A percentile compares a stretch with the other conserved stretches of the same genome.
These are phyloP conservation scores for Crocidura indochinensis DNA, from an alignment of 2,797 vertebrate species.

Conservation along the genomic window DNA sequence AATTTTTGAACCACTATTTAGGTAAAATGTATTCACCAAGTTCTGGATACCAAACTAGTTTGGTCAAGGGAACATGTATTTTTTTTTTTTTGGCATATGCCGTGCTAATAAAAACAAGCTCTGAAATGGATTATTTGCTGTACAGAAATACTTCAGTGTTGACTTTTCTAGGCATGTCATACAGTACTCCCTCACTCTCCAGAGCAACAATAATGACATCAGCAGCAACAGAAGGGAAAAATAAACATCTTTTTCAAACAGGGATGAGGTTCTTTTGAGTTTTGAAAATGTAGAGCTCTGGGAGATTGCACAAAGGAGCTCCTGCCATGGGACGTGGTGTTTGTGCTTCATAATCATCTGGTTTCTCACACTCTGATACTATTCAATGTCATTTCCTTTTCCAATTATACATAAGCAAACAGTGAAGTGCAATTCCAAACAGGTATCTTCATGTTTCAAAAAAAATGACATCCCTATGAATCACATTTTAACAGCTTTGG, in stretches of 20 bases:
- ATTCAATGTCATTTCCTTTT: slow-evolving; percentile 77
- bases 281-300: slow-evolving; percentile 84
- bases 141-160: slow-evolving; percentile 87
- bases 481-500: slow-evolving; percentile 55
- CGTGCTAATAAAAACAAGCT: slow-evolving; percentile 74
- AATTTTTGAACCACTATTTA: slow-evolving; percentile 39
- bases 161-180: slow-evolving; percentile 86
- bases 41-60: slow-evolving; percentile 40
- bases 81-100: slow-evolving; percentile 75
- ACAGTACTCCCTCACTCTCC: slow-evolving; percentile 90
- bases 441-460: slow-evolving; percentile 42
- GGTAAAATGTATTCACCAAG: not conserved
- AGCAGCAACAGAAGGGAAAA: slow-evolving; percentile 71
- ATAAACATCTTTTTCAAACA: slow-evolving; percentile 81
- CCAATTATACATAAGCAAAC: slow-evolving; percentile 75
- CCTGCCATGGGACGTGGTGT: slow-evolving; percentile 76
- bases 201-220: slow-evolving; percentile 91
- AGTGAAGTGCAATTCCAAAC: slow-evolving; percentile 26
- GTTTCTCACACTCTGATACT: slow-evolving; percentile 67
- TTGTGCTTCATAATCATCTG: slow-evolving; percentile 83
- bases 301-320: slow-evolving; percentile 82
- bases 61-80: slow-evolving; percentile 29
- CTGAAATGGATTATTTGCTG: slow-evolving; percentile 74
- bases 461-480: slow-evolving; percentile 51
- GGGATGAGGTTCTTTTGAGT: slow-evolving; percentile 82